Base-by-base conservation (phyloP, 2,797 vertebrate species). In the Tragopan temminckii region DNA sequence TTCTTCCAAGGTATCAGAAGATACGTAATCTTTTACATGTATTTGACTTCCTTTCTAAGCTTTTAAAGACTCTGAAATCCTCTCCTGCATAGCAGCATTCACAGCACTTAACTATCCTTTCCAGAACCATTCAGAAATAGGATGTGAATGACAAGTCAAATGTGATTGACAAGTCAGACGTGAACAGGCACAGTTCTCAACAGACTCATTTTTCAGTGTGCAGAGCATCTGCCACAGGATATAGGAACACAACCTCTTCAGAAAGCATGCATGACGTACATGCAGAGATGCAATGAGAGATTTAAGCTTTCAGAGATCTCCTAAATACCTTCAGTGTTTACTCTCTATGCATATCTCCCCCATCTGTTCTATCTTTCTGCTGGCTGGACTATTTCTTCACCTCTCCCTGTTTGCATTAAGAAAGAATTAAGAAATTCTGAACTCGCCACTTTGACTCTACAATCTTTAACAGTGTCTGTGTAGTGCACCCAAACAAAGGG, bases 181-280 rank as follows among this genome's bases (percentile, higher is more conserved):
- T 25, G 23, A 55, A 84, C 38, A 53, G 7, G 7, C 18, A 59
- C 17, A 46, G 25, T 50, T 79, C 69, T 14, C n/a, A 87, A 50
- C n/a, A 87, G 36, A 67, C 52, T 84, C 5, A 40, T 11, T 40
- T 45, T 3, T 68, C 80, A 35, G 13, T 7, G 5, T 27, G 24
- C 50, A 69, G 12, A 66, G 19, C 38, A 67, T 40, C 24, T 82
- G 42, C 50, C 33, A 48, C 9, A 48, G 66, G 35, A 80, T 0
- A 57, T 0, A 1, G 6, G 61, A 64, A 75, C 74, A 33, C 15
- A 85, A 40, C 5, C 14, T 36, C 38, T n/a, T 45, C 19, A 20
- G 66, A 24, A 76, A 46, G 42, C 9, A 82, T 0, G 1, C 0
- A 4, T 31, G 64, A 18, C 4, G 13, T 2, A 3, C 13, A 46